These are phyloP conservation scores for Leptoteleia sp. DNA, from an alignment of 1,140 invertebrate genomes.

Conservation along the genomic window DNA sequence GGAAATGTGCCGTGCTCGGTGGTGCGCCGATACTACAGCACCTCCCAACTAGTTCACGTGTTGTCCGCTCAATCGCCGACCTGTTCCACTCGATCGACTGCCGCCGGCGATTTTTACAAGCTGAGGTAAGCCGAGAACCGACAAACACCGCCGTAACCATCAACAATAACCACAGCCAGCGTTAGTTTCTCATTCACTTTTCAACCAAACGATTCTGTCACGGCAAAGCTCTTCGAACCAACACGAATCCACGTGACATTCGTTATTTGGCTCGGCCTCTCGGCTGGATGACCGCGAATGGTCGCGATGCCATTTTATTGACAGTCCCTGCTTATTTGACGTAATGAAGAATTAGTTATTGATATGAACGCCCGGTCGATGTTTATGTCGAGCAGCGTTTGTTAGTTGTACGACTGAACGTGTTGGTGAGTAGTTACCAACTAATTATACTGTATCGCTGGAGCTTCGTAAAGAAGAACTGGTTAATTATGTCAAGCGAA, in stretches of 20 bases:
- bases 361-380: slow-evolving; percentile 14
- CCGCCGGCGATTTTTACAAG: slow-evolving; percentile 15
- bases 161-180: no score
- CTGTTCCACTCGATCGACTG: slow-evolving; percentile 37
- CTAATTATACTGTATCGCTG: not conserved
- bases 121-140: slow-evolving; percentile 49
- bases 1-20: slow-evolving; percentile 53
- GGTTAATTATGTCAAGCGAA: slow-evolving; percentile 5
- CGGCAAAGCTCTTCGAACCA: not conserved
- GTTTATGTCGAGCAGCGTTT: not conserved
- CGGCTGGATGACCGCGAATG: not conserved
- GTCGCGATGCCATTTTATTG: not conserved
- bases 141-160: no score
- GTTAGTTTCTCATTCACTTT: no score
- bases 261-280: no score
- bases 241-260: no score
- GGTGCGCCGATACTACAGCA: slow-evolving; percentile 36
- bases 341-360: slow-evolving; percentile 11
- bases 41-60: slow-evolving; percentile 34
- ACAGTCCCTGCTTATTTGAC: not conserved
- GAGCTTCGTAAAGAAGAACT: slow-evolving; percentile 1
- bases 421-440: slow-evolving; percentile 4
- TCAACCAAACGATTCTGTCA: no score
- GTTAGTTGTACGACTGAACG: slow-evolving; percentile 3
- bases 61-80: slow-evolving; percentile 47